A percentile compares a stretch with the other conserved stretches of the same genome.
phyloP scores from a whole-genome alignment of 2,888 invertebrate genomes.

The Heliconius ismenius region DNA sequence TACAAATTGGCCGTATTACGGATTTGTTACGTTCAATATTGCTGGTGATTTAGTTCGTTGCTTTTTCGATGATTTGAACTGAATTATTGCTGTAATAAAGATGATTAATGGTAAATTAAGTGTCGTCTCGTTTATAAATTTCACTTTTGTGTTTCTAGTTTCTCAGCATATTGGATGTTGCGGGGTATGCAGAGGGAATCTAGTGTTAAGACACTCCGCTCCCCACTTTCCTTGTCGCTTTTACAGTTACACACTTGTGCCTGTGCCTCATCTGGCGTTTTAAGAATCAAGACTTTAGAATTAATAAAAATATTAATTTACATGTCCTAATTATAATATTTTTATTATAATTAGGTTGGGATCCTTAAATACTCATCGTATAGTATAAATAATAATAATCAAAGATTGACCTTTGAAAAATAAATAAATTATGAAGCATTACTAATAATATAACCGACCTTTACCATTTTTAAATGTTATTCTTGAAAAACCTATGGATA shows the following conservation, averaged over 20 bases:
- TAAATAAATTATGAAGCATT: not conserved
- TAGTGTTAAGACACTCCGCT: no score
- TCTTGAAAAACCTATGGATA: not conserved
- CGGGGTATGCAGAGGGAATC: no score
- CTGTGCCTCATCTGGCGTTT: no score
- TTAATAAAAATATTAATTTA: no score
- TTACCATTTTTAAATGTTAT: not conserved
- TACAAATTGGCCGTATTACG: constrained; percentile 24
- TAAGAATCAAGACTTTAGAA: no score
- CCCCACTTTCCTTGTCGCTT: no score
- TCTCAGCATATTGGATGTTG: no score
- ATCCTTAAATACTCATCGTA: not conserved
- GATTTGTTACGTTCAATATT: constrained; percentile 29
- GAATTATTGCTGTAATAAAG: constrained; percentile 15
- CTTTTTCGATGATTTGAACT: constrained; percentile 28
- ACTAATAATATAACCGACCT: not conserved
- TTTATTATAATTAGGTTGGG: no score
- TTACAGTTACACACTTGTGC: no score
- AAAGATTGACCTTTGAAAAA: not conserved
- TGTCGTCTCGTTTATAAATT: not conserved
- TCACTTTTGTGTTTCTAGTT: not conserved
- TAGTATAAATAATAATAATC: no score
- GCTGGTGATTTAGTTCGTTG: constrained; percentile 21
- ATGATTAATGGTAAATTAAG: constrained; percentile 22
- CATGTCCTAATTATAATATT: no score